phyloP scores from a whole-genome alignment of 2,797 vertebrate genomes.

The Nasua narica region DNA sequence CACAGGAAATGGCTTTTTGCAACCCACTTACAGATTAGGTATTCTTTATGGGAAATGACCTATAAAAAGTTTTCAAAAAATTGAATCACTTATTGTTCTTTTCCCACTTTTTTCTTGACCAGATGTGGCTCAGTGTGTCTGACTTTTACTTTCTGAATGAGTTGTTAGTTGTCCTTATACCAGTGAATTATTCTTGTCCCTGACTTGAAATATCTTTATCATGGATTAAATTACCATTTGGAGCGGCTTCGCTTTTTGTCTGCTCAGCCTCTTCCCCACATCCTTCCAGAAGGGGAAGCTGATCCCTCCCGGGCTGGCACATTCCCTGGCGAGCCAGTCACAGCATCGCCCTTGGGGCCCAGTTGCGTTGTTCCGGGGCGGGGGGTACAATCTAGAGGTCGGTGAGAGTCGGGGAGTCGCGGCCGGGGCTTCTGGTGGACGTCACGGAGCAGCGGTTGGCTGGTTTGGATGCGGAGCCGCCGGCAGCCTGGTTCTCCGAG shows the following conservation, averaged over 20 bases:
- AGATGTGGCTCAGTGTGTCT: not conserved
- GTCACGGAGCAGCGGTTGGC: rapidly evolving
- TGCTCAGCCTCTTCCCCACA: not conserved
- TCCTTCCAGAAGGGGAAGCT: not conserved
- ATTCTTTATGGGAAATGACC: not conserved
- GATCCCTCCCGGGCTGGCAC: no score
- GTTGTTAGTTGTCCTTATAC: not conserved
- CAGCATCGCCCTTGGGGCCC: not conserved
- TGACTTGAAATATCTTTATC: not conserved
- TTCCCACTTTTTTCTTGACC: not conserved
- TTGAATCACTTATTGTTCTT: not conserved
- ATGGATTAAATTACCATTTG: not conserved
- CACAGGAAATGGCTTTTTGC: not conserved
- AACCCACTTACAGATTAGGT: not conserved
- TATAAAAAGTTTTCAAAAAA: not conserved
- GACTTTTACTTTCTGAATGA: not conserved
- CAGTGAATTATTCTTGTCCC: not conserved
- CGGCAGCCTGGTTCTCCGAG: not conserved
- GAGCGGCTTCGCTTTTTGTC: not conserved
- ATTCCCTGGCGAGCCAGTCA: not conserved
- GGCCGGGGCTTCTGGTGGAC: not conserved
- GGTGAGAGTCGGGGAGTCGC: no score
- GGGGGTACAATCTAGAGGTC: no score
- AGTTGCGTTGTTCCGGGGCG: not conserved
- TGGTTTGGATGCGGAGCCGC: not conserved